phyloP scores from a whole-genome alignment of 2,797 vertebrate genomes.

The Myotis myotis region DNA sequence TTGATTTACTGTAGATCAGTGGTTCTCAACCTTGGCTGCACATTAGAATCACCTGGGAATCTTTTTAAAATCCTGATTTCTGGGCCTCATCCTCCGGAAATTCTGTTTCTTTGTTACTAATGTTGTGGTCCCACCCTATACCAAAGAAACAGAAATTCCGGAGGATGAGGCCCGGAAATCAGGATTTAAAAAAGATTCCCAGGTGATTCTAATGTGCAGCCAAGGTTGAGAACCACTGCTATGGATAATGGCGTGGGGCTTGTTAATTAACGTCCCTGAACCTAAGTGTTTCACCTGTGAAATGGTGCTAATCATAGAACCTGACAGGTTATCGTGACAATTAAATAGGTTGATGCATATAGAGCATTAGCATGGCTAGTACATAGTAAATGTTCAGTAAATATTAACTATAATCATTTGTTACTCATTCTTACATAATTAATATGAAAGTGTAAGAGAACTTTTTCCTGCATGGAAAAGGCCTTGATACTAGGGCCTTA shows the following conservation, averaged over 20 bases:
- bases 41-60: no score
- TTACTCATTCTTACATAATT: not conserved
- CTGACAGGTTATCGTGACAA: not conserved
- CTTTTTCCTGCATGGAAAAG: not conserved
- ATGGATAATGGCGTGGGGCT: not conserved
- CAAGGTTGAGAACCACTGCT: no score
- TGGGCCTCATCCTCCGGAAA: no score
- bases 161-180: no score
- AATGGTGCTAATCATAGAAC: not conserved
- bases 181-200: no score
- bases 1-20: not conserved
- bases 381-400: not conserved
- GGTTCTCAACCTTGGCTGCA: no score
- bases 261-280: not conserved
- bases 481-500: not conserved
- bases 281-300: not conserved
- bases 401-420: not conserved
- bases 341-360: not conserved
- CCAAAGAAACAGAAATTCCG: no score
- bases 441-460: not conserved
- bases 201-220: no score
- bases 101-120: no score
- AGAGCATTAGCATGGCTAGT: not conserved
- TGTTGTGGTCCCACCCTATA: no score
- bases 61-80: no score